Evolutionary conservation across 1,140 invertebrate genomes (phyloP), one percentile per base, ranked within the genome.

Genomic region (Brachionus asplanchnoidis): DNA sequence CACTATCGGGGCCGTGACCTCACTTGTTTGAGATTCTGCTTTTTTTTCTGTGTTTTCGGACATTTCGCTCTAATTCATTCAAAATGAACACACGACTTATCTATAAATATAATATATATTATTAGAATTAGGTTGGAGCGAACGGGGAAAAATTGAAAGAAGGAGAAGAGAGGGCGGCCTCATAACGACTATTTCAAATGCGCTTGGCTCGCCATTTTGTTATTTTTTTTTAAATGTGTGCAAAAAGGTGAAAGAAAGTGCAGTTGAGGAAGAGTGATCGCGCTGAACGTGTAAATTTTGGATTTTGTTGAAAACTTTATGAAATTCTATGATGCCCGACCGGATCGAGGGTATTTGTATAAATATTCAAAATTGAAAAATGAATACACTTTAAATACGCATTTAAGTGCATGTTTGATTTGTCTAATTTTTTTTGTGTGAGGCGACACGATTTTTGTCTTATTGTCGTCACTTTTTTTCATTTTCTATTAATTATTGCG

Each of bases 31-130:
- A 60, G n/a, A 20, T 3, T 60, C 53, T 60, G 53, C 5, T 60
- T 60, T 60, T 23, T 7, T 17, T 60, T 60, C 53, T 60, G 17
- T 17, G 8, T 17, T 60, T 60, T 60, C 53, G 53, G 53, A 60
- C 53, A 60, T 60, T 60, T 60, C 53, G 53, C 53, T 60, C 53
- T 60, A 60, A 60, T 60, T 60, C 53, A 60, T 60, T 60, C 53
- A 60, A 60, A 60, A 60, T 60, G 53, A 60, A 60, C 53, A 60
- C 53, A 60, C 53, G 53, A 60, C 17, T 60, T 60, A 60, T 60
- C 53, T 60, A 60, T 60, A 20, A 60, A 23, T 60, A 60, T 20
- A 53, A n/a, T 60, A 20, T 56, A 26, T 60, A 60, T 60, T 20
- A 20, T 60, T 20, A 23, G 8, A 20, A 60, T 60, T 14, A n/a